phyloP scores from a whole-genome alignment of 2,113 vertebrate species.

The Ciconia maguari region DNA sequence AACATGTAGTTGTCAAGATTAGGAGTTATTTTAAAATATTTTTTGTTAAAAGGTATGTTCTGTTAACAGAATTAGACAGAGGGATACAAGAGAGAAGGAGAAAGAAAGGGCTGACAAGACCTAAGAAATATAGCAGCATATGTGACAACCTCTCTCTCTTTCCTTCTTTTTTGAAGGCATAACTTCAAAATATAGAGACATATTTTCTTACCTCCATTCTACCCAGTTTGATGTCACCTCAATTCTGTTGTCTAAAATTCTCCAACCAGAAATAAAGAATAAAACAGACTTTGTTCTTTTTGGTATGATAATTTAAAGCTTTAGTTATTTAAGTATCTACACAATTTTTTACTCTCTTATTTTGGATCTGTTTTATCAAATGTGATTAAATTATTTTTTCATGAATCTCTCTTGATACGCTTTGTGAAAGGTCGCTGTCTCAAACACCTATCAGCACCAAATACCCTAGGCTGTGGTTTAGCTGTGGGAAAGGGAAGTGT shows the following conservation, averaged over 20 bases:
- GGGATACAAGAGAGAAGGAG: background rate
- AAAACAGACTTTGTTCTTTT: background rate
- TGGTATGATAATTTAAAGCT: background rate
- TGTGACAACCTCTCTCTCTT: rapidly evolving
- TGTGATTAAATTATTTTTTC: background rate
- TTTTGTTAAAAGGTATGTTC: background rate
- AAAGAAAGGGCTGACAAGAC: background rate
- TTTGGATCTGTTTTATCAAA: background rate
- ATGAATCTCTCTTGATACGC: background rate
- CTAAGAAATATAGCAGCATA: background rate
- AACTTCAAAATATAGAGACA: background rate
- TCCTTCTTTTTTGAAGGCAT: background rate
- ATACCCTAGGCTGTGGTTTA: background rate
- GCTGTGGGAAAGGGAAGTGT: background rate
- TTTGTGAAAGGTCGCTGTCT: background rate
- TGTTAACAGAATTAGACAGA: background rate
- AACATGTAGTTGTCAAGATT: background rate
- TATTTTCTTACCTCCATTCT: background rate
- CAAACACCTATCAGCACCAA: background rate
- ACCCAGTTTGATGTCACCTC: background rate
- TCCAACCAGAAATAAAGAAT: background rate
- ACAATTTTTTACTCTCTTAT: background rate
- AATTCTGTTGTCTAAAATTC: background rate
- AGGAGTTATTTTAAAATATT: background rate
- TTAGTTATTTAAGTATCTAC: background rate